Percentiles rank a stretch among this genome's conserved stretches.
Evolutionary conservation across 2,797 vertebrate genomes (phyloP).

Genomic region (Myotis daubentonii): DNA sequence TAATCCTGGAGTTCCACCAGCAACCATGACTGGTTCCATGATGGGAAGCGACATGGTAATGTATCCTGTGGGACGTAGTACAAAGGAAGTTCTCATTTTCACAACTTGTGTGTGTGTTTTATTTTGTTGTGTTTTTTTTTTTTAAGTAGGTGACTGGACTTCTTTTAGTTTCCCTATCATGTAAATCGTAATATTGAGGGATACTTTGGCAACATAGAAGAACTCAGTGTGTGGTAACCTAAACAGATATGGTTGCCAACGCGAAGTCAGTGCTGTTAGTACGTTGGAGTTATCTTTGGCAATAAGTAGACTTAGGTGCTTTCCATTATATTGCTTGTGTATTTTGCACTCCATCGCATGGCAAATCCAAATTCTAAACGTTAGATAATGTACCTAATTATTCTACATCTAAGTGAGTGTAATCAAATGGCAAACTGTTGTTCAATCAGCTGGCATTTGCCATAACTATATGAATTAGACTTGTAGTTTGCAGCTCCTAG

Average conservation of each 20-base stretch:
- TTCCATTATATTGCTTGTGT: conserved; percentile 79
- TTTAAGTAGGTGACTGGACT: conserved; percentile 81
- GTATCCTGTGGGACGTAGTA: conserved; percentile 89
- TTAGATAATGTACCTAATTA: conserved; percentile 76
- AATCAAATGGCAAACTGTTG: conserved; percentile 78
- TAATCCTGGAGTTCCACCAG: conserved; percentile 93
- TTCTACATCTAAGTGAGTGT: conserved; percentile 67
- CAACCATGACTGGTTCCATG: conserved; percentile 92
- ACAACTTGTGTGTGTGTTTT: conserved; percentile 69
- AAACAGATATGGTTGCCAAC: conserved; percentile 74
- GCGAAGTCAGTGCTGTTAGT: conserved; percentile 80
- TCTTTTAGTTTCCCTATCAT: conserved; percentile 76
- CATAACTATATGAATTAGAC: conserved; percentile 74
- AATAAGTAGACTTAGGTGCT: conserved; percentile 80
- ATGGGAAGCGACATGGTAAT: conserved; percentile 99
- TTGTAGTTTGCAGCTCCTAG: conserved; percentile 79
- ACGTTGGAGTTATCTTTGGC: conserved; percentile 81
- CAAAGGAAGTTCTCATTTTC: conserved; percentile 76
- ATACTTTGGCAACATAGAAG: conserved; percentile 81
- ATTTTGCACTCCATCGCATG: conserved; percentile 78
- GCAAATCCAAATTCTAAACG: conserved; percentile 76
- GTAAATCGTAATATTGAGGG: conserved; percentile 74
- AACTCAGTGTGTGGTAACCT: conserved; percentile 80
- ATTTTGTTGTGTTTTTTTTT: conserved; percentile 16
- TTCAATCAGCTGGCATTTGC: conserved; percentile 80